A percentile compares a stretch with the other conserved stretches of the same genome.
These are phyloP conservation scores for Romanogobio albipinnatus DNA, from an alignment of 2,113 vertebrate genomes.

Conservation along the genomic window DNA sequence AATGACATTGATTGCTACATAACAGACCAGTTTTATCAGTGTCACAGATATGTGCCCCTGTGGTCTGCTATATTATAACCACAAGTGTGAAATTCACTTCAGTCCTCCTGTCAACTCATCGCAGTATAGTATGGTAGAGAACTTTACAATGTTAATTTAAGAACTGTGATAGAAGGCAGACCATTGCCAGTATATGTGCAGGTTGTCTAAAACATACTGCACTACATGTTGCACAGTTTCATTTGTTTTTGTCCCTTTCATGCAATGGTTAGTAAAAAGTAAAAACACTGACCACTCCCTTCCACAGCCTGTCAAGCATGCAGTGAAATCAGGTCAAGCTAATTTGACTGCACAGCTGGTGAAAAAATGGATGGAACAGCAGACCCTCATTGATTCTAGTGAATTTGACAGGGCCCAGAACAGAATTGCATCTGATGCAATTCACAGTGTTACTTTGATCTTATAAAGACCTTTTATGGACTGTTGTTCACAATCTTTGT, in stretches of 20 bases:
- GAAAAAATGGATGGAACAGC: not conserved
- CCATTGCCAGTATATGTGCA: not conserved
- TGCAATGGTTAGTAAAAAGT: not conserved
- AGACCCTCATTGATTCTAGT: not conserved
- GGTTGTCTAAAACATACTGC: not conserved
- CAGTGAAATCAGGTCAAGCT: conserved; percentile 4
- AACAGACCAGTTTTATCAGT: not conserved
- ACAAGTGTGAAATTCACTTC: not conserved
- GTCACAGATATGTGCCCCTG: not conserved
- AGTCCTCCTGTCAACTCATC: no score
- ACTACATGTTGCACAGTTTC: not conserved
- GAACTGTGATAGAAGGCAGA: not conserved
- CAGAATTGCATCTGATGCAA: not conserved
- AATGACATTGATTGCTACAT: not conserved
- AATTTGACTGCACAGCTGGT: not conserved
- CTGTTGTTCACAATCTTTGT: not conserved
- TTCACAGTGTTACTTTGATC: not conserved
- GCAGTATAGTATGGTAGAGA: not conserved
- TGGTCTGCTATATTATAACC: not conserved
- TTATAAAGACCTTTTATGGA: not conserved
- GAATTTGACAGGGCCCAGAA: not conserved
- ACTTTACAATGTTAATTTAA: not conserved
- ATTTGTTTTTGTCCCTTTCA: not conserved
- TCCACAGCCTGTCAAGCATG: not conserved
- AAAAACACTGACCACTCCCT: not conserved